These are phyloP conservation scores for Nymphalis urticae DNA, from an alignment of 2,888 invertebrate genomes.

Conservation along the genomic window DNA sequence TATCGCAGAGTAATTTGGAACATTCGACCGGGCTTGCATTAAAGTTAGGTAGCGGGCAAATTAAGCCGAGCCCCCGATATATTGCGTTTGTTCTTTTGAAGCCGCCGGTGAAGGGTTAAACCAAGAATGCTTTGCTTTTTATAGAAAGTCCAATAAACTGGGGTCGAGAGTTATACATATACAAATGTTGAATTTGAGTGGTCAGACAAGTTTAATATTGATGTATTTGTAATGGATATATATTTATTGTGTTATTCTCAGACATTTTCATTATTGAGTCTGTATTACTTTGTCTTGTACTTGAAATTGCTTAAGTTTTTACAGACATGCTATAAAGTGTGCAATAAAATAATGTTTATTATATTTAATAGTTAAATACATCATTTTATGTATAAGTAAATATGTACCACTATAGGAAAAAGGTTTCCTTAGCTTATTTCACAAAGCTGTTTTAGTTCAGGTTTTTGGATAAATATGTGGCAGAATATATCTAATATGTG, in stretches of 20 bases:
- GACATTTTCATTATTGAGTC: constrained; percentile 1
- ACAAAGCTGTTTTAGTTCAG: too few relatives aligned
- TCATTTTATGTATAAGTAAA: too few relatives aligned
- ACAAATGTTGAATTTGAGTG: constrained; percentile 31
- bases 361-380: too few relatives aligned
- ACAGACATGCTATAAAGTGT: too few relatives aligned
- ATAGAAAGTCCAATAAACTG: constrained; percentile 70
- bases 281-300: too few relatives aligned
- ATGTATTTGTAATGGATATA: constrained; percentile 15
- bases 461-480: too few relatives aligned
- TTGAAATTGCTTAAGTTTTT: too few relatives aligned
- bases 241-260: background rate
- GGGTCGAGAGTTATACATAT: constrained; percentile 47
- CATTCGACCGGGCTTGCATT: constrained; percentile 74
- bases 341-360: too few relatives aligned
- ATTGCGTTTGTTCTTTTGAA: constrained; percentile 82
- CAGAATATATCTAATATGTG: too few relatives aligned
- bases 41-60: constrained; percentile 76
- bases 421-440: too few relatives aligned
- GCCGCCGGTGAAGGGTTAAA: constrained; percentile 79
- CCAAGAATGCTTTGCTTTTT: constrained; percentile 82
- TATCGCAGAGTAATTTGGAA: constrained; percentile 79
- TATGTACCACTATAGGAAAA: too few relatives aligned
- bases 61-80: constrained; percentile 79
- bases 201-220: constrained; percentile 35